Conservation (phyloP, 2,888 invertebrate species). For the Philereme vetulata region DNA sequence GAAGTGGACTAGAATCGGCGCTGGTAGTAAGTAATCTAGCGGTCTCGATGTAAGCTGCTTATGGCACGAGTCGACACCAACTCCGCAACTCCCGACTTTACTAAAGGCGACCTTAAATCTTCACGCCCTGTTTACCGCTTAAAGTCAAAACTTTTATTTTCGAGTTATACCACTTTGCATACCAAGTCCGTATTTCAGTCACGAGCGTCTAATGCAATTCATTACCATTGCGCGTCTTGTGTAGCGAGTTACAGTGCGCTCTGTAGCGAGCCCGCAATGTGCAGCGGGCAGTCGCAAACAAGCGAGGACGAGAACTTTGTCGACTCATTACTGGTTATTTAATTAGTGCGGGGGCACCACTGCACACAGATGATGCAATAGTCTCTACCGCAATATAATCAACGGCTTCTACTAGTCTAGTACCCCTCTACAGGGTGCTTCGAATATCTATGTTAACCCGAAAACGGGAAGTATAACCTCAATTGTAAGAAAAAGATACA, state of each 20-base stretch:
- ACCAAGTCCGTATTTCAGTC: constrained; percentile 7
- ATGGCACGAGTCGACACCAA: neutral
- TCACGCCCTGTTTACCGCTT: constrained; percentile 7
- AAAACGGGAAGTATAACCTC: too few species aligned
- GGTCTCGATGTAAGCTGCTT: neutral
- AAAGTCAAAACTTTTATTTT: constrained; percentile 14
- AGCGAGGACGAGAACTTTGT: constrained; percentile 2
- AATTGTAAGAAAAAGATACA: too few species aligned
- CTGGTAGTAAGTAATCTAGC: too few species aligned
- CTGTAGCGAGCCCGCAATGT: neutral
- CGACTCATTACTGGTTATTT: constrained; percentile 22
- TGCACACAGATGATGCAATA: neutral
- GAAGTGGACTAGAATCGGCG: too few species aligned
- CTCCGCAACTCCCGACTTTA: neutral
- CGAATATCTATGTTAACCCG: too few species aligned
- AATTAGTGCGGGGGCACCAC: constrained; percentile 12
- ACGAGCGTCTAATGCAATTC: constrained; percentile 15
- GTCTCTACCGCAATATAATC: neutral
- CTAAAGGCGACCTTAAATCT: constrained; percentile 1
- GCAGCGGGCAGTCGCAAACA: constrained; percentile 8
- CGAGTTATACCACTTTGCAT: constrained; percentile 15
- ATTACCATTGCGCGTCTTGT: constrained; percentile 17
- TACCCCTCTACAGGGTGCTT: too few species aligned
- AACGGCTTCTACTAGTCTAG: too few species aligned
- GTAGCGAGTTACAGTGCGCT: neutral